Evolutionary conservation across 2,888 invertebrate genomes (phyloP), one percentile per base, ranked within the genome.

Genomic region (Fragum fragum): DNA sequence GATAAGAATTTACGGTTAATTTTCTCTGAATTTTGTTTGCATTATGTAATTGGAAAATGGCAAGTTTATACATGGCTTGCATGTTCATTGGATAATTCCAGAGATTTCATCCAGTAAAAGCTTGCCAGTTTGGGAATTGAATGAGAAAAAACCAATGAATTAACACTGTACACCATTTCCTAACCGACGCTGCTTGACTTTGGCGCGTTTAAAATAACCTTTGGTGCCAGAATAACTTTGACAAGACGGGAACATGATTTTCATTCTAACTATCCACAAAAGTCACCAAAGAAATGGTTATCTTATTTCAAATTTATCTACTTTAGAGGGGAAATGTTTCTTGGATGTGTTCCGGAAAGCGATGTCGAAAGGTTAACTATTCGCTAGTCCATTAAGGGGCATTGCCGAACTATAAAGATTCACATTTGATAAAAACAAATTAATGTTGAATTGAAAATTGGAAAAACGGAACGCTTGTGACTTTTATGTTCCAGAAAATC

Each of bases 1-100:
- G 66, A 73, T 73, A 73, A 73, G 73, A 73, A 36, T 21, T n/a
- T 32, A 47, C 26, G 68, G 68, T 74, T 66, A 74, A 74, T 66
- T 74, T 66, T n/a, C 28, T 36, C 39, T 21, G 29, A 66, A 66
- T 53, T 74, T 74, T 74, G 66, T 74, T 29, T 66, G 74, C 68
- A 74, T 74, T 74, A 74, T 74, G 74, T 74, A 74, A 74, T 74
- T 74, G 74, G 74, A 29, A 74, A 74, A 68, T 23, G 52, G 29
- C 74, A 74, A 55, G 74, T 74, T 74, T 74, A 74, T 74, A 74
- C 66, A 66, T 36, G 52, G 36, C 32, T 74, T 63, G 74, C 74
- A 74, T 74, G 74, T 55, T 52, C 66, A 66, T 68, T 36, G 74
- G 32, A 29, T 68, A 23, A 42, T 66, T 36, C 42, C n/a, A 32